These are phyloP conservation scores for Cherax quadricarinatus DNA, from an alignment of 1,140 invertebrate genomes.

Conservation along the genomic window DNA sequence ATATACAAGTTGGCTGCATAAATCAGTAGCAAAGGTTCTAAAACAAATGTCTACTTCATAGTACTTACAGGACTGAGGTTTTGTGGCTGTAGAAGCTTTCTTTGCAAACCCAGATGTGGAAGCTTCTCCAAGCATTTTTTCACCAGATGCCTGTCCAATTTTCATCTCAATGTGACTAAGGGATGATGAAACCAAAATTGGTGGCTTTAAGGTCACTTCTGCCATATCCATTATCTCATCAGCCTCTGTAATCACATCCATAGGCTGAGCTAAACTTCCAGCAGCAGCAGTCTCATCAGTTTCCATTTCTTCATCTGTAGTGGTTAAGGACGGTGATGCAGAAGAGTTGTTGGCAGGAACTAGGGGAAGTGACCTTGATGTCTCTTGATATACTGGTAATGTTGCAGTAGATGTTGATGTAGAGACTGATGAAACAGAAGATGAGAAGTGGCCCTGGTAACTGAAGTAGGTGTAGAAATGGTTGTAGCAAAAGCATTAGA, in stretches of 20 bases:
- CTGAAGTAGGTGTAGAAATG: neutral
- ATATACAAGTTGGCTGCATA: too few relatives aligned
- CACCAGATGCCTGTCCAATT: neutral
- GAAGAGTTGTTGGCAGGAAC: neutral
- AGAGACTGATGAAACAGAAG: neutral
- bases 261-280: neutral
- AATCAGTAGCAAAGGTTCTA: too few relatives aligned
- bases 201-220: conserved; percentile 29
- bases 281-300: conserved; percentile 15
- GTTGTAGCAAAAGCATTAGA: neutral
- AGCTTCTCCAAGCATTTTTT: neutral
- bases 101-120: neutral
- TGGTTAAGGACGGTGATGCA: neutral
- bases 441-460: neutral
- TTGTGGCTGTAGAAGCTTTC: neutral
- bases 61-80: conserved; percentile 36
- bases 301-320: conserved; percentile 25
- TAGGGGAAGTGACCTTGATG: neutral
- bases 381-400: neutral
- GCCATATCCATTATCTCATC: conserved; percentile 38
- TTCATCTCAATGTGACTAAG: neutral
- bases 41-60: neutral
- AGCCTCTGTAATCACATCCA: conserved; percentile 32
- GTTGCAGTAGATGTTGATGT: neutral
- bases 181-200: neutral